These are phyloP conservation scores for Orthosia cruda DNA, from an alignment of 2,888 invertebrate species.

Conservation along the genomic window DNA sequence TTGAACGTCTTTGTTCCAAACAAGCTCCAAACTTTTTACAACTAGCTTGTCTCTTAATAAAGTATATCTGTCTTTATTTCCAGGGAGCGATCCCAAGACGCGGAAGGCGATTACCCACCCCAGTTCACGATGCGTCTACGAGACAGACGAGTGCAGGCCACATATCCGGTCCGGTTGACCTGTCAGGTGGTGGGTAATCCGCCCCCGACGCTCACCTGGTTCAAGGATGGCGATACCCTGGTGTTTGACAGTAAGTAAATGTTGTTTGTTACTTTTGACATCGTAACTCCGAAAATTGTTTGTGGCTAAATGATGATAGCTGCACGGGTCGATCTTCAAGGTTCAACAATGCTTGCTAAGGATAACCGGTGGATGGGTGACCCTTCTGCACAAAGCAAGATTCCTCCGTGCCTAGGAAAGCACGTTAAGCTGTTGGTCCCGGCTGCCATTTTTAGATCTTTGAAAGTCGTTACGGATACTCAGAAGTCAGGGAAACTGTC, in stretches of 20 bases:
- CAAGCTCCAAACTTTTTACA: not conserved
- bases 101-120: conserved; percentile 92
- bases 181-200: conserved; percentile 96
- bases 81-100: conserved; percentile 87
- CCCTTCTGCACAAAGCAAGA: too few relatives aligned
- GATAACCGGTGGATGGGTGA: too few relatives aligned
- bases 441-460: too few relatives aligned
- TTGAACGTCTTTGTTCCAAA: too few relatives aligned
- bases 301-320: not conserved
- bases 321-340: too few relatives aligned
- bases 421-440: too few relatives aligned
- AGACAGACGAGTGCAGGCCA: conserved; percentile 96
- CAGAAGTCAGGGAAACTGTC: too few relatives aligned
- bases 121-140: conserved; percentile 97
- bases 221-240: conserved; percentile 94
- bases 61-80: not conserved
- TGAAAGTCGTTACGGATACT: too few relatives aligned
- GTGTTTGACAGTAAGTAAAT: conserved; percentile 89
- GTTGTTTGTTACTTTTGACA: too few relatives aligned
- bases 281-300: not conserved
- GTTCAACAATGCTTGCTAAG: too few relatives aligned
- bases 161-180: conserved; percentile 96
- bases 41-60: not conserved
- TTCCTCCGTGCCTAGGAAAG: too few relatives aligned
- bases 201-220: conserved; percentile 95